phyloP scores from a whole-genome alignment of 2,113 vertebrate species.

The Zingel zingel region DNA sequence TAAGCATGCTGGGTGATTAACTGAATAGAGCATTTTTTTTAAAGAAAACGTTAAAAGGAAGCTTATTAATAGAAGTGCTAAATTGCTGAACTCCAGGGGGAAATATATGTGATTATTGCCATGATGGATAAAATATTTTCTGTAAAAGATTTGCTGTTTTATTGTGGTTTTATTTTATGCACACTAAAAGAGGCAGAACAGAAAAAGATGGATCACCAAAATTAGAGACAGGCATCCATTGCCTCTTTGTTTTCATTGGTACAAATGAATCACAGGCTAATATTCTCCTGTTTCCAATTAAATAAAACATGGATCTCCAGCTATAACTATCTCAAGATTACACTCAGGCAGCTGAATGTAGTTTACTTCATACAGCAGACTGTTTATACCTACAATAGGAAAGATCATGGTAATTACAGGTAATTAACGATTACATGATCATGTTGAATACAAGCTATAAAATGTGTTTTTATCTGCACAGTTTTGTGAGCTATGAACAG shows the following conservation, averaged over 20 bases:
- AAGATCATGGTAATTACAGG: background rate
- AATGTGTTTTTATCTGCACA: background rate
- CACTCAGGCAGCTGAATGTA: background rate
- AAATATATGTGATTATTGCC: conserved; percentile 12
- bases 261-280: background rate
- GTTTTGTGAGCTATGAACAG: background rate
- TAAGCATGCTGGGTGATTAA: background rate
- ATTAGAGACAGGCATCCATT: background rate
- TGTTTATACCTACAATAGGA: background rate
- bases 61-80: conserved; percentile 4
- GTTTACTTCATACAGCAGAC: background rate
- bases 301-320: background rate
- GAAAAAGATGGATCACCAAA: background rate
- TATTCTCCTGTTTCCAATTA: conserved; percentile 26
- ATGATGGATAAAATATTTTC: conserved; percentile 13
- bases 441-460: background rate
- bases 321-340: background rate
- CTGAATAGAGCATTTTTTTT: background rate
- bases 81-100: conserved; percentile 9
- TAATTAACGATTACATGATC: background rate
- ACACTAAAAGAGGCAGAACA: background rate
- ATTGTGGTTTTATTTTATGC: conserved; percentile 23
- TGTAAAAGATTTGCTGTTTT: conserved; percentile 3
- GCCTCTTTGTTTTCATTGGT: conserved; percentile 26
- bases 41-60: background rate